These are phyloP conservation scores for Pteruthius melanotis DNA, from an alignment of 2,113 vertebrate genomes.

Conservation along the genomic window DNA sequence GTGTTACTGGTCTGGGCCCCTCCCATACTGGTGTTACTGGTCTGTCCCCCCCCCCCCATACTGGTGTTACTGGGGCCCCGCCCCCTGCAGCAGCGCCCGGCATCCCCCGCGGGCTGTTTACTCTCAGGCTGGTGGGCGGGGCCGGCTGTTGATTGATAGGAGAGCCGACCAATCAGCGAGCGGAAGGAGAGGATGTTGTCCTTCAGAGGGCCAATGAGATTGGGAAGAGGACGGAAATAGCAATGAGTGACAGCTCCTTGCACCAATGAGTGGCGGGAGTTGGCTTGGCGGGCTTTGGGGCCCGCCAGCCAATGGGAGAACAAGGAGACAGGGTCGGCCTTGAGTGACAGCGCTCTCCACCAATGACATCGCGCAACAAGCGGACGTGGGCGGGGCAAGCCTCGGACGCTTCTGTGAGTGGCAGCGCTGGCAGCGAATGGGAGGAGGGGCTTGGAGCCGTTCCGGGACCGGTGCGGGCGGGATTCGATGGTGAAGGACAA, in stretches of 20 bases:
- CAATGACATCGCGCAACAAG: rapidly evolving
- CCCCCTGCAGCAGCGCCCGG: neutral
- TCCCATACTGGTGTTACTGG: no score
- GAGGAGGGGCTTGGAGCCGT: rapidly evolving
- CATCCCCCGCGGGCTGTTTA: neutral
- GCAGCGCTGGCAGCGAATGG: neutral
- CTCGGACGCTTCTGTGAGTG: rapidly evolving
- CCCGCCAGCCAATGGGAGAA: rapidly evolving
- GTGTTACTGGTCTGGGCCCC: no score
- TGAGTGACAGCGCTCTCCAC: neutral
- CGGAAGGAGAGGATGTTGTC: rapidly evolving
- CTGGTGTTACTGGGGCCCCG: neutral
- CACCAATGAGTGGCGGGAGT: rapidly evolving
- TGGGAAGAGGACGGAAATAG: rapidly evolving
- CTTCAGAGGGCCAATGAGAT: rapidly evolving
- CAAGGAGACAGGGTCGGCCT: rapidly evolving
- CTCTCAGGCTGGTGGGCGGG: rapidly evolving
- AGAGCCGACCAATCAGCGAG: rapidly evolving
- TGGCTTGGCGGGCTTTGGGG: rapidly evolving
- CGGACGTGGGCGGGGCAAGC: rapidly evolving
- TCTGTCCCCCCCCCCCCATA: neutral
- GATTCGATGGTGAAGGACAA: rapidly evolving
- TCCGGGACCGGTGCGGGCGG: rapidly evolving
- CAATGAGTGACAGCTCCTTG: rapidly evolving
- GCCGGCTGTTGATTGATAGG: rapidly evolving